Base-by-base conservation (phyloP, 2,888 invertebrate species). In the Cataglyphis cursor region DNA sequence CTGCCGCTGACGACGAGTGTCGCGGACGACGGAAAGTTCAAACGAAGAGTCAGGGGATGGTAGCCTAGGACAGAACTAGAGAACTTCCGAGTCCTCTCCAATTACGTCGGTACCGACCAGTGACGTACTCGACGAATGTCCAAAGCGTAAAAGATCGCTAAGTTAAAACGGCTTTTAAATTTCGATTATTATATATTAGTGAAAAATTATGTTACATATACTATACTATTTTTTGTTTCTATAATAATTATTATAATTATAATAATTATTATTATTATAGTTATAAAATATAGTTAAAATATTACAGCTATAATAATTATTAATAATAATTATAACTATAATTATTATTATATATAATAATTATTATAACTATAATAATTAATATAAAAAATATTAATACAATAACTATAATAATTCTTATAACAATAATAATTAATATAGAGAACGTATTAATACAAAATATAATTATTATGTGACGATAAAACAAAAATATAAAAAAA, bases 81-180 rank as follows among this genome's bases (percentile, higher is more conserved):
- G 74, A 83, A 70, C 74, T 82, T 84, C 85, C 83, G 87, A 85
- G 87, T 87, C 87, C 87, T 88, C 91, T 90, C 89, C 91, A 91
- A 91, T 91, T 90, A 91, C 86, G 82, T 72, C 66, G 75, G 74
- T 85, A 85, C 84, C 81, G 80, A 84, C 86, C 24, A 41, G 35
- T 12, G 8, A 31, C 57, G 24, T 31, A 72, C 72, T 59, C 21
- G 12, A 72, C 31, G 35, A 72, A 59, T 35, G 66, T 59, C 31
- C 28, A 21, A 57, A 54, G 28, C 41, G 28, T 44, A 24, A 57
- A 70, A 44, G 44, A 31, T 59, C 57, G 31, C 35, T 1, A 21
- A 21, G 18, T 59, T 57, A 35, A 78, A 78, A 76, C 24, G 18
- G 0, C 18, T 66, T n/a, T 76, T n/a, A 68, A 76, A 68, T 54